Conservation (phyloP, 53 echinoderm and acorn worm species). For the Paelopatides confundens region DNA sequence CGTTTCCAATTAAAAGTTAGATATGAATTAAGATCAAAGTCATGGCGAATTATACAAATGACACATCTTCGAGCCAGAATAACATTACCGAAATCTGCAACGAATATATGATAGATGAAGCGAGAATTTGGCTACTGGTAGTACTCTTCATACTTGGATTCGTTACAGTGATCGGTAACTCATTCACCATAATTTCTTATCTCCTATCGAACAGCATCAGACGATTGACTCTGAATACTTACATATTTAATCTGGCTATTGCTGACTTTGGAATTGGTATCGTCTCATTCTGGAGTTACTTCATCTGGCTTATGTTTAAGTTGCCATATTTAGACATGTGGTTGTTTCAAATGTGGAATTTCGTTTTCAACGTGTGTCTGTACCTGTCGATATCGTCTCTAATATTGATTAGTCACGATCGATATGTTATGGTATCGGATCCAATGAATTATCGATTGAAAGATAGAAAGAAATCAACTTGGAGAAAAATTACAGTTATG, state of each 20-base stretch:
- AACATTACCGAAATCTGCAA: neutral
- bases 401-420: conserved; percentile 34
- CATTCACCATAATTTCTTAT: conserved; percentile 20
- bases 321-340: neutral
- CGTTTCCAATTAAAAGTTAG: too few species aligned
- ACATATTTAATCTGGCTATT: conserved; percentile 34
- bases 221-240: conserved; percentile 1
- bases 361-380: neutral
- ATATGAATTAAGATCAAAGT: too few species aligned
- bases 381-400: conserved; percentile 1
- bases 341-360: neutral
- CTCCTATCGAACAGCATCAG: neutral
- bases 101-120: neutral
- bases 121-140: neutral
- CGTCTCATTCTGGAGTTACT: neutral
- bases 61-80: neutral
- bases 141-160: neutral
- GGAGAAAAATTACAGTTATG: neutral
- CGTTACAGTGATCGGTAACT: conserved; percentile 20
- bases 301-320: neutral
- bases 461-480: neutral
- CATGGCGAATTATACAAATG: neutral
- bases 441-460: conserved; percentile 19
- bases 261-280: conserved; percentile 34
- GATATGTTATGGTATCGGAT: conserved; percentile 49